A percentile compares a stretch with the other conserved stretches of the same genome.
These are phyloP conservation scores for Orussus abietinus DNA, from an alignment of 1,140 invertebrate species.

Conservation along the genomic window DNA sequence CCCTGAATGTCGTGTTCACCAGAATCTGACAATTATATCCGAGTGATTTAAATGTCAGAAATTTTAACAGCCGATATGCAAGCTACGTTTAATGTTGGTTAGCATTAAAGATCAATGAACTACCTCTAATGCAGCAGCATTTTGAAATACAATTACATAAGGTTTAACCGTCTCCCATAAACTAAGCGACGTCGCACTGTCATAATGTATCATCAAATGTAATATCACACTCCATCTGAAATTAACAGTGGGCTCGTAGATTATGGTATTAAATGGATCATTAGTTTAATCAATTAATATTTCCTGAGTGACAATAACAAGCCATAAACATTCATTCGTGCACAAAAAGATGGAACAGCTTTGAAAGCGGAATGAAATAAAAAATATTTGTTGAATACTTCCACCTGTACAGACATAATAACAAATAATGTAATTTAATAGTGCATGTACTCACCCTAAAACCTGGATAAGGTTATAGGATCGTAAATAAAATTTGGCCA, in stretches of 20 bases:
- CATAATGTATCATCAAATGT: slow-evolving; percentile 57
- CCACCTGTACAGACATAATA: slow-evolving; percentile 6
- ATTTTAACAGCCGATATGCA: too few relatives aligned
- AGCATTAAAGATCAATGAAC: too few relatives aligned
- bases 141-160: slow-evolving; percentile 81
- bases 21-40: too few relatives aligned
- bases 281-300: background rate
- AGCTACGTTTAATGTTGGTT: too few relatives aligned
- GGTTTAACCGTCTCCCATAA: slow-evolving; percentile 68
- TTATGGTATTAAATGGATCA: slow-evolving; percentile 5
- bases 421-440: slow-evolving; percentile 9
- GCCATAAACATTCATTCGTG: background rate
- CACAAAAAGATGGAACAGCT: slow-evolving; percentile 3
- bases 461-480: slow-evolving; percentile 44
- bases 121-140: slow-evolving; percentile 85
- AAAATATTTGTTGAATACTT: slow-evolving; percentile 1
- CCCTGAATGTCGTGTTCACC: too few relatives aligned
- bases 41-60: too few relatives aligned
- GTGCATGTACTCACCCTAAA: slow-evolving; percentile 48
- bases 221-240: slow-evolving; percentile 73
- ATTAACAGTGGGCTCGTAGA: slow-evolving; percentile 34
- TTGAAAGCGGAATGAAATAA: slow-evolving; percentile 2
- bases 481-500: slow-evolving; percentile 41
- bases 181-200: slow-evolving; percentile 38
- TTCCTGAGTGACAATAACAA: background rate